Conservation (phyloP, 2,797 vertebrate genomes). For the Halcyon leucocephala region DNA sequence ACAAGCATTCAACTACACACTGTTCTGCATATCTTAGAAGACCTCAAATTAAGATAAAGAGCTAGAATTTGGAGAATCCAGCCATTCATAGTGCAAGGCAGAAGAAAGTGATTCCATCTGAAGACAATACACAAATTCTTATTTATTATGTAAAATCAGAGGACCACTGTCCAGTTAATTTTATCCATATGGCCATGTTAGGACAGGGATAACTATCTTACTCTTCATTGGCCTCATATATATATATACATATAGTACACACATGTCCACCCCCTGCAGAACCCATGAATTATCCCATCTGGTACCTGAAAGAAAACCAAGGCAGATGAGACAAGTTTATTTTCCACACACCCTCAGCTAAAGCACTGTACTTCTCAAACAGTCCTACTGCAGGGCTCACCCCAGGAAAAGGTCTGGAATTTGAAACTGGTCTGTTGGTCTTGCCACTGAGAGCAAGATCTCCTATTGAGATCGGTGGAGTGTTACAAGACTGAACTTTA, state of each 20-base stretch:
- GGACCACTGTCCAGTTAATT: background rate
- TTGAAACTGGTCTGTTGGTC: background rate
- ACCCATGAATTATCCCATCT: background rate
- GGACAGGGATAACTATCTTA: background rate
- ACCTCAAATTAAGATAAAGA: background rate
- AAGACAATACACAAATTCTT: background rate
- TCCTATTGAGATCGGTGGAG: background rate
- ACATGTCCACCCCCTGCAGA: background rate
- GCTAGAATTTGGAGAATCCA: background rate
- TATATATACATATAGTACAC: background rate
- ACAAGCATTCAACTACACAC: background rate
- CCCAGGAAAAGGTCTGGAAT: background rate
- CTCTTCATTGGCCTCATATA: background rate
- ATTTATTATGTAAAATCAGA: background rate
- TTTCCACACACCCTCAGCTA: background rate
- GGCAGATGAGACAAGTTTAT: background rate
- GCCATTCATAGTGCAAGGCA: background rate
- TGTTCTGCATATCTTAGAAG: background rate
- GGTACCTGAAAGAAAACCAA: background rate
- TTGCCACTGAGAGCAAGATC: background rate
- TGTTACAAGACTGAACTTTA: background rate
- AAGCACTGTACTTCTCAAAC: background rate
- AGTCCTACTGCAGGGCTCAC: background rate
- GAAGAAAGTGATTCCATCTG: background rate
- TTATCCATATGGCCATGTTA: background rate